phyloP scores from a whole-genome alignment of 2,113 vertebrate species.

The Promerops cafer region DNA sequence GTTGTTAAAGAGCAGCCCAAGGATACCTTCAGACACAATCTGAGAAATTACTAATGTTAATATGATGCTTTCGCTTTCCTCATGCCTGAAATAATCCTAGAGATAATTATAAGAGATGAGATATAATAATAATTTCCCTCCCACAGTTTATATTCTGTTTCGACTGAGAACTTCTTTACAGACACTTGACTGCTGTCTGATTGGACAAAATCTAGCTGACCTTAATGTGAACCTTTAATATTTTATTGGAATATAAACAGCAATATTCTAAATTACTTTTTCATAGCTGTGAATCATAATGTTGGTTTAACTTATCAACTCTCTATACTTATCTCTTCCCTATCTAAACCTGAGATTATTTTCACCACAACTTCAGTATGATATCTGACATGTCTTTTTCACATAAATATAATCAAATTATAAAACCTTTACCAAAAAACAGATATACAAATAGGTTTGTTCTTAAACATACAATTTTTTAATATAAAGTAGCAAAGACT shows the following conservation, averaged over 20 bases:
- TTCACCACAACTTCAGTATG: not conserved
- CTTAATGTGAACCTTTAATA: not conserved
- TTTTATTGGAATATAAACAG: slow-evolving; percentile 11
- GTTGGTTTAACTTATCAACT: not conserved
- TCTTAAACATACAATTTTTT: not conserved
- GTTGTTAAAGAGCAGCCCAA: not conserved
- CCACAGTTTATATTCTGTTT: not conserved
- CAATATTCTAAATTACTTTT: not conserved
- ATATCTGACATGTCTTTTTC: not conserved
- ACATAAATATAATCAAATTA: not conserved
- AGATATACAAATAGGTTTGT: not conserved
- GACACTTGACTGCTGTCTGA: not conserved
- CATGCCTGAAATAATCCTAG: not conserved
- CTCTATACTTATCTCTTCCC: not conserved
- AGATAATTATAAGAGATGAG: not conserved
- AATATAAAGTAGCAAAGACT: not conserved
- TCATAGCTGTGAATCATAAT: not conserved
- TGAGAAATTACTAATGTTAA: not conserved
- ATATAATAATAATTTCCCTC: not conserved
- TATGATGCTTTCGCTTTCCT: not conserved
- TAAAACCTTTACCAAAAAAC: not conserved
- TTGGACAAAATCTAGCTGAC: not conserved
- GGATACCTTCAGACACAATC: not conserved
- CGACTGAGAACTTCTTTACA: not conserved
- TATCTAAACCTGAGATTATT: not conserved